These are phyloP conservation scores for Heliopora coerulea DNA, from an alignment of 92 coral and sea anemone species.

Conservation along the genomic window DNA sequence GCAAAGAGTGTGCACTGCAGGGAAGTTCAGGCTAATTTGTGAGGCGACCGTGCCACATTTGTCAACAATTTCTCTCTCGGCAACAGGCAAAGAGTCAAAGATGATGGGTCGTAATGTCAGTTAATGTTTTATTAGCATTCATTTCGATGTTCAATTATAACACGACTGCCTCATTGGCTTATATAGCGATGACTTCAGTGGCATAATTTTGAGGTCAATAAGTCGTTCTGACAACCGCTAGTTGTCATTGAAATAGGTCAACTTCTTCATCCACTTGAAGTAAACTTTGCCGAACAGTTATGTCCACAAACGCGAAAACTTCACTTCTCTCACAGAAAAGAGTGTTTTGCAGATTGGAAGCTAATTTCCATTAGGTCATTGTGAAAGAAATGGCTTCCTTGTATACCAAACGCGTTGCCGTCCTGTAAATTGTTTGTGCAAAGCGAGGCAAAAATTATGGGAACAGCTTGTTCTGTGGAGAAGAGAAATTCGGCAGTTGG, in stretches of 20 bases:
- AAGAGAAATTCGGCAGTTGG: not conserved
- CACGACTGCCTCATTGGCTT: not conserved
- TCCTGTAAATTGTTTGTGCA: constrained; percentile 1
- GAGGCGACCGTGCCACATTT: too few relatives aligned
- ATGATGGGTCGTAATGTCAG: not conserved
- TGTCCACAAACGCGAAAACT: too few relatives aligned
- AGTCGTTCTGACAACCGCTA: not conserved
- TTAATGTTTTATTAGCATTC: not conserved
- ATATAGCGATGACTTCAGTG: not conserved
- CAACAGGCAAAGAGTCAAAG: not conserved
- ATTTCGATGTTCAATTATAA: not conserved
- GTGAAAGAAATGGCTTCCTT: too few relatives aligned
- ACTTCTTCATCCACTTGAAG: too few relatives aligned
- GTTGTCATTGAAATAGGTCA: not conserved
- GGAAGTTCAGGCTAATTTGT: too few relatives aligned
- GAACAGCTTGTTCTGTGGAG: constrained; percentile 16
- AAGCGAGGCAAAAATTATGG: not conserved
- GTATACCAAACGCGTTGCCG: not conserved
- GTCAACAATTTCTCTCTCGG: too few relatives aligned
- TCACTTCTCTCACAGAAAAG: too few relatives aligned
- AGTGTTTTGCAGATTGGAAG: too few relatives aligned
- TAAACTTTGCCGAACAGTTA: too few relatives aligned
- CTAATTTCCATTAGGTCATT: too few relatives aligned
- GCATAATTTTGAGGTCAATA: not conserved
- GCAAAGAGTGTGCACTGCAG: too few relatives aligned